A percentile compares a stretch with the other conserved stretches of the same genome.
These are phyloP conservation scores for Apolygus lucorum DNA, from an alignment of 1,140 invertebrate genomes.

Conservation along the genomic window DNA sequence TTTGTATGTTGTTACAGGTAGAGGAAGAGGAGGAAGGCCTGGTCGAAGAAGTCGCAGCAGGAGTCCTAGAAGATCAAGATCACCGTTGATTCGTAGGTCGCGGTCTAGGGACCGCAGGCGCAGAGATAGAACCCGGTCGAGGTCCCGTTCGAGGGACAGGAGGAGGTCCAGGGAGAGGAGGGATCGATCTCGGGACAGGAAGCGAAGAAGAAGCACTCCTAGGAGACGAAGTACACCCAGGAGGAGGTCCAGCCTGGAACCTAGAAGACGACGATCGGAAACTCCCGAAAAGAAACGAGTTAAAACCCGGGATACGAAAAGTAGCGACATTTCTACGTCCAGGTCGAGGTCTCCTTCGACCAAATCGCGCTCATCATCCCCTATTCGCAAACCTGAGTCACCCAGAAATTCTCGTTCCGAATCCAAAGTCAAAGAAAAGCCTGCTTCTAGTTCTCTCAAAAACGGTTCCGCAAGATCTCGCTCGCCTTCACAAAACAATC, in stretches of 20 bases:
- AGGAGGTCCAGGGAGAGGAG: not conserved
- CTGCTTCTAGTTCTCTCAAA: not conserved
- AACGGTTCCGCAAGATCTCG: no score
- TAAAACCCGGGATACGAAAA: not conserved
- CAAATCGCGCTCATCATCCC: not conserved
- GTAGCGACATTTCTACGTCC: not conserved
- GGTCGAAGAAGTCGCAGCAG: not conserved
- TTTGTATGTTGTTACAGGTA: not conserved
- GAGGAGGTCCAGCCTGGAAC: not conserved
- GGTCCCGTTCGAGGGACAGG: not conserved
- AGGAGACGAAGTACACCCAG: not conserved
- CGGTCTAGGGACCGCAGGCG: not conserved
- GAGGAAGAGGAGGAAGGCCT: not conserved
- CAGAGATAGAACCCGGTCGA: not conserved
- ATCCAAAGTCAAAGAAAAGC: not conserved
- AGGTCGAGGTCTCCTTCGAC: not conserved
- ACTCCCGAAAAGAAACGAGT: not conserved
- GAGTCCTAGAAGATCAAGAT: not conserved
- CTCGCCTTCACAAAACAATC: no score
- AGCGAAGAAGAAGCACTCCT: not conserved
- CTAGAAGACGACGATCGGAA: not conserved
- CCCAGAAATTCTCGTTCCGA: not conserved
- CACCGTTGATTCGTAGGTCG: not conserved
- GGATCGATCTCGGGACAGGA: not conserved
- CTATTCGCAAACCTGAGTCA: not conserved